A percentile compares a stretch with the other conserved stretches of the same genome.
These are phyloP conservation scores for Cichlasoma orientale DNA, from an alignment of 2,797 vertebrate genomes.

Conservation along the genomic window DNA sequence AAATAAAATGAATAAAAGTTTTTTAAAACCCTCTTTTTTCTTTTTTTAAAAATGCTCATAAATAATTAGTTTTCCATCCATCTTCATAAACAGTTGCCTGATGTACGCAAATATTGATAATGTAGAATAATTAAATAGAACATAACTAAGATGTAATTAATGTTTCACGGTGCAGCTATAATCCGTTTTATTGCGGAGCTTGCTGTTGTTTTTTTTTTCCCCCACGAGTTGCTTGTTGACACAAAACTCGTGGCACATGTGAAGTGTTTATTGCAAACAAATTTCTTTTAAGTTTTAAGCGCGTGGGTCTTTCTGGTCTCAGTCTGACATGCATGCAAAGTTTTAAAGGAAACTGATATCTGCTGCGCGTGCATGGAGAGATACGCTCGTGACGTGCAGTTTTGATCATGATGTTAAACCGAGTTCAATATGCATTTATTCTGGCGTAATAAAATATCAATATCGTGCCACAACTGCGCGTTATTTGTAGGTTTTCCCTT, in stretches of 20 bases:
- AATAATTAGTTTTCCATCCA: too few species aligned
- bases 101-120: not conserved
- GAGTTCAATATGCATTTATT: accelerated
- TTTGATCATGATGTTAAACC: not conserved
- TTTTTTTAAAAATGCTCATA: not conserved
- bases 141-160: too few species aligned
- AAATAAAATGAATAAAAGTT: not conserved
- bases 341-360: not conserved
- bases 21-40: not conserved
- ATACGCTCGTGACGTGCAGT: not conserved
- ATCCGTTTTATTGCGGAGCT: not conserved
- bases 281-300: conserved; percentile 20
- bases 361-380: not conserved
- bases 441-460: not conserved
- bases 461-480: not conserved
- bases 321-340: conserved; percentile 30
- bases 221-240: conserved; percentile 59
- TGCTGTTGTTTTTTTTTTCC: not conserved
- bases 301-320: conserved; percentile 35
- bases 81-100: too few species aligned
- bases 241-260: conserved; percentile 46
- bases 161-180: not conserved
- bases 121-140: not conserved
- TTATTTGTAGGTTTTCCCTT: not conserved
- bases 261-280: conserved; percentile 63